A percentile compares a stretch with the other conserved stretches of the same genome.
These are phyloP conservation scores for Pterocles burchelli DNA, from an alignment of 2,113 vertebrate species.

Conservation along the genomic window DNA sequence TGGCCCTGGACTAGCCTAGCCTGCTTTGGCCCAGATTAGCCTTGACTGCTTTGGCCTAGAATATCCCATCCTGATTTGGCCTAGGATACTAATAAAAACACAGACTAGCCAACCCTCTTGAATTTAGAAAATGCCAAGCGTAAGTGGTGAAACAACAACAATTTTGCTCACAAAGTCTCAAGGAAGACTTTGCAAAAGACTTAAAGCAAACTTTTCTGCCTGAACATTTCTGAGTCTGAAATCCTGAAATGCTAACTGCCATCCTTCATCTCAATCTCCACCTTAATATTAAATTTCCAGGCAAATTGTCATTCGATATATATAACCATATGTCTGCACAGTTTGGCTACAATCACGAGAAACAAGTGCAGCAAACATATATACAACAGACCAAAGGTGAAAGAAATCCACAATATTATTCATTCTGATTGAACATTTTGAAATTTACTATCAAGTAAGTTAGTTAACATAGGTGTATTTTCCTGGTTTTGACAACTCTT, in stretches of 20 bases:
- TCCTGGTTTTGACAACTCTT: background rate
- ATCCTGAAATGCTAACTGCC: background rate
- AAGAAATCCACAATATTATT: background rate
- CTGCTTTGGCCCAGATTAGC: no score
- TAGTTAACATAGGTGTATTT: background rate
- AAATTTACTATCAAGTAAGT: background rate
- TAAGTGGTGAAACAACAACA: background rate
- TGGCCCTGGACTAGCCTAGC: no score
- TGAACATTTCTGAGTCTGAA: background rate
- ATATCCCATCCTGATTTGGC: no score
- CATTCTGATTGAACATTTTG: background rate
- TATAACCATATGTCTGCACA: background rate
- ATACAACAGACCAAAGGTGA: background rate
- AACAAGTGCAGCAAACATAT: background rate
- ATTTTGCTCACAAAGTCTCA: background rate
- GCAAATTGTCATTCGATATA: background rate
- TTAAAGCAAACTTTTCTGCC: background rate
- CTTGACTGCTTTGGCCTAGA: no score
- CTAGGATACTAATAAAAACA: background rate
- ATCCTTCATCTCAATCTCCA: background rate
- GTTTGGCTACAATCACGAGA: background rate
- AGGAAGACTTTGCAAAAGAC: background rate
- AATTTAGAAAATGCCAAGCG: background rate
- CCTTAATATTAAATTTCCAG: background rate
- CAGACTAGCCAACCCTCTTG: background rate